Conservation (phyloP, 2,113 vertebrate species). For the Ictalurus furcatus region DNA sequence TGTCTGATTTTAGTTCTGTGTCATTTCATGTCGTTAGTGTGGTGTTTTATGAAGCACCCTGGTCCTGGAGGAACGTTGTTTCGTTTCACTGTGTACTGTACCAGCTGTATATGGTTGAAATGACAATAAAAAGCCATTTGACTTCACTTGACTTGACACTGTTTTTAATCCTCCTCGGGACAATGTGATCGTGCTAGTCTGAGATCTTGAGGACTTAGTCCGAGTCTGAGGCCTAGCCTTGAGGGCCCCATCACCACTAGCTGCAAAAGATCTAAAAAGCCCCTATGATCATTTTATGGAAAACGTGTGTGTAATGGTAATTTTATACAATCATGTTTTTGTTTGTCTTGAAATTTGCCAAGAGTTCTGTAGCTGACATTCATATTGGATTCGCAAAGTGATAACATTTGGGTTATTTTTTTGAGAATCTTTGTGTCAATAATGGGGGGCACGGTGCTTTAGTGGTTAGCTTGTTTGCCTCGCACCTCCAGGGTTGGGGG, state of each 20-base stretch:
- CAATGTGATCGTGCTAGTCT: neutral
- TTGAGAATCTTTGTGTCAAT: neutral
- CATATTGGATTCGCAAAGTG: neutral
- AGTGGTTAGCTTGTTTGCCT: too few relatives aligned
- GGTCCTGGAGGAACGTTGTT: too few relatives aligned
- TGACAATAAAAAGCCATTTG: too few relatives aligned
- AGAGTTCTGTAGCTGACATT: neutral
- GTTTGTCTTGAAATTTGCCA: neutral
- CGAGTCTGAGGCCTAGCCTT: neutral
- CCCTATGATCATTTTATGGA: neutral
- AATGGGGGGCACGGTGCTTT: too few relatives aligned
- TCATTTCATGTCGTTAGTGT: too few relatives aligned
- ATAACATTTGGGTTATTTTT: neutral
- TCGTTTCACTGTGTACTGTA: too few relatives aligned
- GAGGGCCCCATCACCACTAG: neutral
- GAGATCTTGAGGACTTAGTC: neutral
- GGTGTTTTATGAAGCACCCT: too few relatives aligned
- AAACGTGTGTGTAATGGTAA: neutral
- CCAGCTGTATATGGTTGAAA: too few relatives aligned
- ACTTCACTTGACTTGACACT: too few relatives aligned
- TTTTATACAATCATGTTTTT: neutral
- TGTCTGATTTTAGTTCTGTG: too few relatives aligned
- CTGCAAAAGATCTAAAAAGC: neutral
- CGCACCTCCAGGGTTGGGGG: too few relatives aligned
- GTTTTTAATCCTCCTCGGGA: too few relatives aligned